Evolutionary conservation across 2,797 vertebrate genomes (phyloP).

Genomic region (Argentina silus): DNA sequence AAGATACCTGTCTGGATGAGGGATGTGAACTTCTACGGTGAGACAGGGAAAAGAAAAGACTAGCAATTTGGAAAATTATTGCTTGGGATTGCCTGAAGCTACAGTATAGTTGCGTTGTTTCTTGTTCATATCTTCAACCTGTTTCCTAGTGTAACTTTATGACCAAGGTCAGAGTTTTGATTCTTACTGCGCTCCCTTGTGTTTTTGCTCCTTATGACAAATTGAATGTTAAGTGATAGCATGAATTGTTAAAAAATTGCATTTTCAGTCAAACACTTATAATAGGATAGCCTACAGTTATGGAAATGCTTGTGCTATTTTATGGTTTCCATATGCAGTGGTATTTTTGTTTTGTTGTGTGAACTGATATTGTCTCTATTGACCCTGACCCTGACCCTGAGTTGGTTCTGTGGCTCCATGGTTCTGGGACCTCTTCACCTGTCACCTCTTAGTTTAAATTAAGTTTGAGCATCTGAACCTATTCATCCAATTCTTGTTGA

Average conservation of each 20-base stretch:
- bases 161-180: conserved; percentile 13
- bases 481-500: not conserved
- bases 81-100: conserved; percentile 70
- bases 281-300: not conserved
- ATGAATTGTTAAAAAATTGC: not conserved
- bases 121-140: conserved; percentile 63
- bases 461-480: not conserved
- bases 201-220: not conserved
- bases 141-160: conserved; percentile 59
- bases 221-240: not conserved
- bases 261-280: not conserved
- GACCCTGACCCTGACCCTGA: too few species aligned
- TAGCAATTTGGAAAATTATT: conserved; percentile 79
- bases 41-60: conserved; percentile 72
- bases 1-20: conserved; percentile 74
- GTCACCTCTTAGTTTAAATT: not conserved
- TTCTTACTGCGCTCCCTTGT: not conserved
- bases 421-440: too few species aligned
- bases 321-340: not conserved
- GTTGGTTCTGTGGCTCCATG: too few species aligned
- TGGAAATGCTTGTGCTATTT: not conserved
- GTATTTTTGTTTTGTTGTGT: conserved; percentile 15
- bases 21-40: conserved; percentile 64
- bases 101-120: conserved; percentile 71
- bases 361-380: not conserved